Percentiles rank a stretch among this genome's conserved stretches.
These are phyloP conservation scores for Carduelis carduelis DNA, from an alignment of 2,797 vertebrate species.

Conservation along the genomic window DNA sequence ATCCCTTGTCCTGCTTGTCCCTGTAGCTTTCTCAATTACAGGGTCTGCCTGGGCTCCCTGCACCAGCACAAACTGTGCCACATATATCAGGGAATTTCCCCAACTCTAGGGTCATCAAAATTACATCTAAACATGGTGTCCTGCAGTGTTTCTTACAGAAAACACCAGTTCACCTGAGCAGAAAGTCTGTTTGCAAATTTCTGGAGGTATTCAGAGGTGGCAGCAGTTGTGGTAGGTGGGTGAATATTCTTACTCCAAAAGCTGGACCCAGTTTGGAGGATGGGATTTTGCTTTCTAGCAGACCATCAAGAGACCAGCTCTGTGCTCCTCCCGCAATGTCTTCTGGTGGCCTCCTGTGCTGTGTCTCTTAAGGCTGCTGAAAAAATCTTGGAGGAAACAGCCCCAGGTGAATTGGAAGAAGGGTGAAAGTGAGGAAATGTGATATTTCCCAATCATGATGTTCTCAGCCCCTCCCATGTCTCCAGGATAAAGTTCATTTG, in stretches of 20 bases:
- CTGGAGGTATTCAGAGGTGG: neutral
- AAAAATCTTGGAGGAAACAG: neutral
- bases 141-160: neutral
- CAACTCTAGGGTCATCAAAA: neutral
- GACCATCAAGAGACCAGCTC: neutral
- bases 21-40: neutral
- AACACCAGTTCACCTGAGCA: neutral
- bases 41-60: neutral
- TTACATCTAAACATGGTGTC: neutral
- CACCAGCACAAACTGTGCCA: neutral
- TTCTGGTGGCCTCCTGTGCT: neutral
- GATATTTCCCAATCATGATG: neutral
- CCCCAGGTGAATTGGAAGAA: conserved; percentile 24
- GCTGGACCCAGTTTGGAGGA: neutral
- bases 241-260: neutral
- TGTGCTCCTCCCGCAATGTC: neutral
- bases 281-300: neutral
- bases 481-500: conserved; percentile 21
- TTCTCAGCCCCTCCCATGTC: neutral
- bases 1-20: neutral
- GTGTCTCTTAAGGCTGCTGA: neutral
- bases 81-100: neutral
- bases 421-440: neutral
- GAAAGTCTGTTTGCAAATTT: neutral
- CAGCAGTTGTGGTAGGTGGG: neutral